Evolutionary conservation across 2,888 invertebrate species (phyloP).

Genomic region (Leptarthrus brevirostris): DNA sequence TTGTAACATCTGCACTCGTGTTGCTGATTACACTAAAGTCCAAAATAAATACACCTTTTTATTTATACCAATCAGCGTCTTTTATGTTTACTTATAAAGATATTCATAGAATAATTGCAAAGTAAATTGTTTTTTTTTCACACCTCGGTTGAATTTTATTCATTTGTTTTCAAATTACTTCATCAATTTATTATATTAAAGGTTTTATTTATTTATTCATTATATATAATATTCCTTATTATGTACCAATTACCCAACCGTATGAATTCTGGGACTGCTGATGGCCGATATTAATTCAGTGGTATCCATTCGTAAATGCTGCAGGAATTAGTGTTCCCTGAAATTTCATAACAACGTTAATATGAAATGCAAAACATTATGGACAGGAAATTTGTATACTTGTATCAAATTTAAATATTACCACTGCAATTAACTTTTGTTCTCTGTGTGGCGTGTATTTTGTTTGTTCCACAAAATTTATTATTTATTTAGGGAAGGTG

Average conservation of each 20-base stretch:
- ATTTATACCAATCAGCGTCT: too few species aligned
- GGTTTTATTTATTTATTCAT: neutral
- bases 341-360: constrained; percentile 1
- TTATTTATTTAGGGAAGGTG: neutral
- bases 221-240: constrained; percentile 31
- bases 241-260: constrained; percentile 60
- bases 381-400: constrained; percentile 11
- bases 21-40: too few species aligned
- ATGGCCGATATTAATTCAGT: constrained; percentile 74
- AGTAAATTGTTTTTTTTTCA: neutral
- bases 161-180: neutral
- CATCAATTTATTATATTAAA: constrained; percentile 8
- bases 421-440: constrained; percentile 9
- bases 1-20: too few species aligned
- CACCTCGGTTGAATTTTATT: neutral
- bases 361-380: constrained; percentile 4
- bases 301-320: constrained; percentile 98
- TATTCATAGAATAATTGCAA: constrained; percentile 1
- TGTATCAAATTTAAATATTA: neutral
- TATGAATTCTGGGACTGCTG: constrained; percentile 57
- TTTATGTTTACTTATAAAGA: neutral
- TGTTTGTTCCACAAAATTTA: neutral
- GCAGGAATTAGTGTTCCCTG: constrained; percentile 98
- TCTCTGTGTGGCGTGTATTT: neutral
- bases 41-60: too few species aligned